Base-by-base conservation (phyloP, 2,888 invertebrate genomes). In the Sabatieria punctata region DNA sequence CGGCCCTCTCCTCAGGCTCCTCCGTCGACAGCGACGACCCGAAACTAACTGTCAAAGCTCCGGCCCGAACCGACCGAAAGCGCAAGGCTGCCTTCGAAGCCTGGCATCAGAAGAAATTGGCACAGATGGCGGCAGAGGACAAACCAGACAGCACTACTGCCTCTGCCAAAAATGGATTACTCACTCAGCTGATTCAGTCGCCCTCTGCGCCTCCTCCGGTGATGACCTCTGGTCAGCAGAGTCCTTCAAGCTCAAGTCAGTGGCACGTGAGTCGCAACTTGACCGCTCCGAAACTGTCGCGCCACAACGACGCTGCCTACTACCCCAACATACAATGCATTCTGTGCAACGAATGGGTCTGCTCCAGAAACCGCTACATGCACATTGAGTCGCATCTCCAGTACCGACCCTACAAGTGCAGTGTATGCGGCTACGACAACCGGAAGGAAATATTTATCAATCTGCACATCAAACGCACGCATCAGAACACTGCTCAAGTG, bases 251-350 rank as follows among this genome's bases (percentile, higher is more conserved):
- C n/a, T n/a, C n/a, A n/a, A n/a, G n/a, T n/a, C n/a, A n/a, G n/a
- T n/a, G n/a, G n/a, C n/a, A n/a, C n/a, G n/a, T n/a, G n/a, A n/a
- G n/a, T n/a, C n/a, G n/a, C n/a, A n/a, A n/a, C n/a, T n/a, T n/a
- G n/a, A n/a, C n/a, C n/a, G 42, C 50, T 22, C 52, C 52, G 18
- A 50, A 51, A 27, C 36, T 52, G 22, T 65, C 79, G 77, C 27
- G 72, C 71, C 46, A 77, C 75, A 52, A 52, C 42, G 52, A 52
- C 37, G 49, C 50, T 13, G 50, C 52, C 19, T 52, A 52, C 43
- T 52, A 52, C 24, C 53, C 53, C 21, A 52, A 52, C 27, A 52
- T 52, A 26, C 52, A 52, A 30, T 52, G 52, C 33, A 47, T 52
- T 24, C 35, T 52, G 23, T 52, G 52, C 38, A 23, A 24, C 21